These are phyloP conservation scores for Melanaphis sacchari DNA, from an alignment of 1,140 invertebrate species.

Conservation along the genomic window DNA sequence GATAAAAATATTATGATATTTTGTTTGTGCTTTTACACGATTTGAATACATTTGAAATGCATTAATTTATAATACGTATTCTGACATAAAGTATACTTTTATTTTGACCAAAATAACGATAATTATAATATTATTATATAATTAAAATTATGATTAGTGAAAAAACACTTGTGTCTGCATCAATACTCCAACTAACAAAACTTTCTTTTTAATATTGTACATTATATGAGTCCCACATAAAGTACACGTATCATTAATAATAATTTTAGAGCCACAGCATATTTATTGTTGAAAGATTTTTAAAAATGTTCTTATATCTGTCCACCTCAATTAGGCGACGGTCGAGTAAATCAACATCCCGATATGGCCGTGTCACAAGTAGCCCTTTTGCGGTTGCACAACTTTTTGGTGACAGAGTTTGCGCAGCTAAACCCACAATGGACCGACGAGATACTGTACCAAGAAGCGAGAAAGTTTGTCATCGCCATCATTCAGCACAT, in stretches of 20 bases:
- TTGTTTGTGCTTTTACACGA: neutral
- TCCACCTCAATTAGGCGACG: constrained; percentile 37
- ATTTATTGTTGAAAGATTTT: neutral
- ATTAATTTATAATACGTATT: neutral
- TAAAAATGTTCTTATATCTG: neutral
- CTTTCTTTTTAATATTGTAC: neutral
- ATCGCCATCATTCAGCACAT: constrained; percentile 70
- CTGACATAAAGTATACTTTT: neutral
- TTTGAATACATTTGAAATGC: neutral
- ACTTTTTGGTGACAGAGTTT: constrained; percentile 60
- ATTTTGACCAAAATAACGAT: neutral
- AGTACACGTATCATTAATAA: neutral
- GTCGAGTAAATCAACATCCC: constrained; percentile 58
- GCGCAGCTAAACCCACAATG: constrained; percentile 58
- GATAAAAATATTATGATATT: neutral
- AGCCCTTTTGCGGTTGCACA: constrained; percentile 61
- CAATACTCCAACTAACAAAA: neutral
- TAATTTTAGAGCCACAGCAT: neutral
- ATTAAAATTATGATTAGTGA: neutral
- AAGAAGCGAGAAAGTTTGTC: constrained; percentile 62
- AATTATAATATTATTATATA: neutral
- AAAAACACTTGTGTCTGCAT: neutral
- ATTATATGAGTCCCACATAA: too few species aligned
- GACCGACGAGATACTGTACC: constrained; percentile 60
- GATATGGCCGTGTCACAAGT: constrained; percentile 59